Base-by-base conservation (phyloP, 2,888 invertebrate species). In the Ischnus inquisitorius region DNA sequence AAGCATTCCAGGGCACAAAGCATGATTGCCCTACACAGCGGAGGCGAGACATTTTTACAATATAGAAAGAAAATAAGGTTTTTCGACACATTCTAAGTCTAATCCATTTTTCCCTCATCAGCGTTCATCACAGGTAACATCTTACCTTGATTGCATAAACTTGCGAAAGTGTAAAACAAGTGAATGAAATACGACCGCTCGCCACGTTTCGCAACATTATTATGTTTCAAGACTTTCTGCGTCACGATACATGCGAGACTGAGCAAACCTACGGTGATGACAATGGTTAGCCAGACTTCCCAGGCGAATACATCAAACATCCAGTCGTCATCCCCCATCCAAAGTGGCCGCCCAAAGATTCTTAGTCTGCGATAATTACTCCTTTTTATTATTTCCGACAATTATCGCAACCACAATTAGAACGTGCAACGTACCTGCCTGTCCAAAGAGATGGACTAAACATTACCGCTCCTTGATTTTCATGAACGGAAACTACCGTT, bases 71-170 rank as follows among this genome's bases (percentile, higher is more conserved):
- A n/a, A n/a, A n/a, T n/a, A n/a, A n/a, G n/a, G n/a, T 34, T 34
- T 34, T 34, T 34, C 34, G 34, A 3, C 34, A 34, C 5, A 4
- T 34, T 48, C 48, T 2, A n/a, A 2, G 1, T 5, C 4, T 48
- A 48, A 16, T n/a, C 3, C 1, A 48, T 19, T 16, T 51, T 51
- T 1, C 8, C 6, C 10, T 10, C 19, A 19, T 22, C 19, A 10
- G 12, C 8, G 22, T 19, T 10, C 3, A 22, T 3, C 19, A 54
- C 12, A 54, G 1, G 10, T 3, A 12, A 16, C 2, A 22, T 3
- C 54, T 71, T 85, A 89, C 89, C 79, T 83, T 89, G 89, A 19
- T 76, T 78, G 14, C 88, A 88, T n/a, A 89, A 65, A 48, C 69
- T 69, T 28, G 84, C 84, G 22, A 89, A 87, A 5, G 67, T 86